Evolutionary conservation across 2,113 vertebrate species (phyloP).

Genomic region (Lanius collurio): DNA sequence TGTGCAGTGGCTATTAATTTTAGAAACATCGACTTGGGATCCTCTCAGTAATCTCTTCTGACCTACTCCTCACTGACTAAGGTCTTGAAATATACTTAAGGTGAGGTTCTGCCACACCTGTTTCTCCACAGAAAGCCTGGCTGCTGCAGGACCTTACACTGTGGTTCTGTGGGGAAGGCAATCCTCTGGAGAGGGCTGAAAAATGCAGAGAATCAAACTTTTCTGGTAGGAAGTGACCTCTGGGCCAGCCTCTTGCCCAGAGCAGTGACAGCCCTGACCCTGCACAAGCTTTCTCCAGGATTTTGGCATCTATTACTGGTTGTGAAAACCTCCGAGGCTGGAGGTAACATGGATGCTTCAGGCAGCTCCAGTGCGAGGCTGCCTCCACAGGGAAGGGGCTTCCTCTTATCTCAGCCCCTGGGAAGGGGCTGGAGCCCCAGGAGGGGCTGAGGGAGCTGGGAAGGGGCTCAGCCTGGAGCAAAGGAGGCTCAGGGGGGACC

Average conservation of each 20-base stretch:
- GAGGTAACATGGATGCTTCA: background rate
- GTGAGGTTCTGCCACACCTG: background rate
- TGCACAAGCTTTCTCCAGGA: background rate
- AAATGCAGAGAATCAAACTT: background rate
- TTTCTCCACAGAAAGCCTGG: background rate
- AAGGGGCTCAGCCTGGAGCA: background rate
- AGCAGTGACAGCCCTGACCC: background rate
- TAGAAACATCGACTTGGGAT: background rate
- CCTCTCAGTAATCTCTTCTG: background rate
- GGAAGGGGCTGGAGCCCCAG: background rate
- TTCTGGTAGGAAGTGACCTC: background rate
- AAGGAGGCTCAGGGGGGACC: background rate
- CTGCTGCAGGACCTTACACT: background rate
- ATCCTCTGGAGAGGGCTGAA: background rate
- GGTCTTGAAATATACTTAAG: background rate
- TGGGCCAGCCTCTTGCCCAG: background rate
- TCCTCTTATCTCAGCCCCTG: background rate
- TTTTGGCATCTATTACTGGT: background rate
- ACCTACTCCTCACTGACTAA: background rate
- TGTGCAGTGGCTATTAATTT: background rate
- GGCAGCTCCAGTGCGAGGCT: background rate
- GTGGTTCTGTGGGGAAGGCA: background rate
- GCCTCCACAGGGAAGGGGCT: background rate
- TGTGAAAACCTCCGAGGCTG: background rate
- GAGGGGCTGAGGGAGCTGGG: background rate